Conservation (phyloP, 53 echinoderm and acorn worm species). For the Crossaster papposus region DNA sequence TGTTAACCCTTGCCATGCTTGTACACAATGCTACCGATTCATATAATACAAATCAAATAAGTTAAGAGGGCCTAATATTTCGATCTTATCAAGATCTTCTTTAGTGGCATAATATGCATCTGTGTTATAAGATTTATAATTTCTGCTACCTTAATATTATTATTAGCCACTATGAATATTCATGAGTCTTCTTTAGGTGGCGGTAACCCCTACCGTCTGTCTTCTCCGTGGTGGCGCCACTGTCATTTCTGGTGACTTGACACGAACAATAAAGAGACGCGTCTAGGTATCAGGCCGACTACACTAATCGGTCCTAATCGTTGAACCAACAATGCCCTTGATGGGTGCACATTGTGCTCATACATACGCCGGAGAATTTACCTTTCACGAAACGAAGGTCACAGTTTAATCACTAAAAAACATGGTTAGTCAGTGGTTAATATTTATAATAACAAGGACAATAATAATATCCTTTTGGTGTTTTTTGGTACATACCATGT, state of each 20-base stretch:
- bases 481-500: too few relatives aligned
- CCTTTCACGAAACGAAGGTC: conserved; percentile 1
- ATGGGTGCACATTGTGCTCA: conserved; percentile 12
- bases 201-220: background rate
- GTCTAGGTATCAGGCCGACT: conserved; percentile 4
- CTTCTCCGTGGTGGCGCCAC: conserved; percentile 18
- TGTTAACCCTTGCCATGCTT: background rate
- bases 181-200: background rate
- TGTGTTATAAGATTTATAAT: background rate
- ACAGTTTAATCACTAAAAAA: background rate
- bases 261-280: conserved; percentile 20
- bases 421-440: background rate
- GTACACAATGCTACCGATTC: background rate
- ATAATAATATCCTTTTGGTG: too few relatives aligned
- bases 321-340: conserved; percentile 41
- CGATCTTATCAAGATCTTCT: too few relatives aligned
- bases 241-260: conserved; percentile 43
- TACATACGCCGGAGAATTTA: background rate
- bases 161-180: background rate
- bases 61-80: too few relatives aligned
- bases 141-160: background rate
- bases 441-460: too few relatives aligned
- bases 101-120: background rate
- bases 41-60: too few relatives aligned
- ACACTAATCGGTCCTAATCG: conserved; percentile 52